Conservation (phyloP, 2,888 invertebrate species). For the Frankliniella fusca region DNA sequence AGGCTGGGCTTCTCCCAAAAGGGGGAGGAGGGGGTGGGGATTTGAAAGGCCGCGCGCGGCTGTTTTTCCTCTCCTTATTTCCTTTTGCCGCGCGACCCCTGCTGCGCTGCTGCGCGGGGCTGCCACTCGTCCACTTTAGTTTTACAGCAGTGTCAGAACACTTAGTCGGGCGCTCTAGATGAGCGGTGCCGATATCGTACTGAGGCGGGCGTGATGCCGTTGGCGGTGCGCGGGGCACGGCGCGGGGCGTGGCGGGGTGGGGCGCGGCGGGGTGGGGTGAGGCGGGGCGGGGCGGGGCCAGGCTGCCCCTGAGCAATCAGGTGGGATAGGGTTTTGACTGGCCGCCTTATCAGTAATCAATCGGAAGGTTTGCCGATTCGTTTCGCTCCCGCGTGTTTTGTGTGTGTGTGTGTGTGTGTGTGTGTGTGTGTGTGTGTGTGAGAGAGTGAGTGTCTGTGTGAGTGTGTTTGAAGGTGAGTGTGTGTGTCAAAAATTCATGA, state of each 20-base stretch:
- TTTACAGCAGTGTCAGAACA: too few relatives aligned
- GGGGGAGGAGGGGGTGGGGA: too few relatives aligned
- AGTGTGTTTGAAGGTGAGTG: background rate
- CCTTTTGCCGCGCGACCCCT: too few relatives aligned
- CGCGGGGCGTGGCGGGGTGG: background rate
- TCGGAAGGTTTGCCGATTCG: background rate
- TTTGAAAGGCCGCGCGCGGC: too few relatives aligned
- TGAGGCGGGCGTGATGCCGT: background rate
- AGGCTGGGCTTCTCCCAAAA: too few relatives aligned
- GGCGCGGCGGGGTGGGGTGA: background rate
- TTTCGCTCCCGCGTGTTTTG: background rate
- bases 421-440: background rate
- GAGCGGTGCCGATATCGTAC: background rate
- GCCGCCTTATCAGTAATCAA: constrained; percentile 11
- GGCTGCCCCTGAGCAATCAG: background rate
- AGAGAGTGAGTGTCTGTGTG: background rate
- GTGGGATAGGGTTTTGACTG: background rate
- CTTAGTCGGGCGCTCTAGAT: background rate
- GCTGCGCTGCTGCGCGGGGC: too few relatives aligned
- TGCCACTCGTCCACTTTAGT: too few relatives aligned
- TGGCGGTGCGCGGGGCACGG: background rate
- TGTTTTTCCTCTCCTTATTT: too few relatives aligned
- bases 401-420: background rate
- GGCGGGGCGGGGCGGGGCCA: background rate
- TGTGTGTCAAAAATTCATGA: background rate